Conservation (phyloP, 2,113 vertebrate species). For the Acrocephalus kingi region DNA sequence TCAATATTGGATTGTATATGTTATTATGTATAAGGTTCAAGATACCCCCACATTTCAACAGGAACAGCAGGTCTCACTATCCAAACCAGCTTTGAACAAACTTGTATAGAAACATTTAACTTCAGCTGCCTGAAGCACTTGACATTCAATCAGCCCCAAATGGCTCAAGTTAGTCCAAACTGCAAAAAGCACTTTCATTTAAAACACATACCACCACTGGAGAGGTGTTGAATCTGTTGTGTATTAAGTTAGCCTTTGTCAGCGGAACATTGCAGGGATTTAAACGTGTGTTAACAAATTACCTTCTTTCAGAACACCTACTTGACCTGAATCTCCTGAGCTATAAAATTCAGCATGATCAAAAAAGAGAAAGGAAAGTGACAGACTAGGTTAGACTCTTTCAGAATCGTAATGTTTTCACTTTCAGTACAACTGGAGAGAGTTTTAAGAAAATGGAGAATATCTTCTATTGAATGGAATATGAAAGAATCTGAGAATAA, state of each 20-base stretch:
- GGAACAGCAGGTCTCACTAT: background rate
- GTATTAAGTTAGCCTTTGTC: conserved; percentile 10
- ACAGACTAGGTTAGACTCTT: background rate
- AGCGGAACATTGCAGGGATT: background rate
- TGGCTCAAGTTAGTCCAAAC: background rate
- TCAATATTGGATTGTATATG: background rate
- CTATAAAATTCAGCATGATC: background rate
- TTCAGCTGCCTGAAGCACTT: background rate
- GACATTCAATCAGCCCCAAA: background rate
- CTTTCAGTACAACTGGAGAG: background rate
- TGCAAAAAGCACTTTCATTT: background rate
- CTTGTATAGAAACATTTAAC: background rate
- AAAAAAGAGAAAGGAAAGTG: background rate
- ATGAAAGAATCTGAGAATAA: conserved; percentile 26
- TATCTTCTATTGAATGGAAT: background rate
- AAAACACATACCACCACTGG: background rate
- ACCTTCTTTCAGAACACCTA: background rate
- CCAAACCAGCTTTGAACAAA: background rate
- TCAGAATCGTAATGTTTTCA: background rate
- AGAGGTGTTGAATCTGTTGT: background rate
- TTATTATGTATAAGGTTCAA: background rate
- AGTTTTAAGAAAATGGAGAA: background rate
- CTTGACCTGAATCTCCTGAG: background rate
- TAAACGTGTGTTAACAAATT: conserved; percentile 10
- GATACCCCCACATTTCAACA: background rate